Percentiles rank a stretch among this genome's conserved stretches.
Evolutionary conservation across 2,797 vertebrate genomes (phyloP).

Genomic region (Myotis myotis): DNA sequence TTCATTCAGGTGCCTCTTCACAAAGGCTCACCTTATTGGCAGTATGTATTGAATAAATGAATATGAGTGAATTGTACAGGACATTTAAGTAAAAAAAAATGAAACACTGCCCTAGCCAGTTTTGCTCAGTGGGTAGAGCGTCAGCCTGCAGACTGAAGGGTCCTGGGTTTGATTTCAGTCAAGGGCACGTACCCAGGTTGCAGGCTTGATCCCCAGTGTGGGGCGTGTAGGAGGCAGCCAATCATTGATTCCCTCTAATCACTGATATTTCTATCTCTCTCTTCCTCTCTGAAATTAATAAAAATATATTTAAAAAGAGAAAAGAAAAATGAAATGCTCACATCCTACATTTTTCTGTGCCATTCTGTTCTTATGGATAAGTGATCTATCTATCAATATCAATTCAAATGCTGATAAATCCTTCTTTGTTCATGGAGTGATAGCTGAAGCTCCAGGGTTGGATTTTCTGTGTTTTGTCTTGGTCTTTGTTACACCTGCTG

Average conservation of each 20-base stretch:
- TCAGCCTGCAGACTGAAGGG: too few relatives aligned
- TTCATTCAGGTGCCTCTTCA: neutral
- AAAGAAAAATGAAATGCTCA: neutral
- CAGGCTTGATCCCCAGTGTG: too few relatives aligned
- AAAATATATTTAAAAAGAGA: too few relatives aligned
- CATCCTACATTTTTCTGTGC: neutral
- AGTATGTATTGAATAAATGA: neutral
- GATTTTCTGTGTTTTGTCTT: neutral
- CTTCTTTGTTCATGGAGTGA: neutral
- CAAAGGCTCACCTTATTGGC: neutral
- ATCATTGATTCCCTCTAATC: too few relatives aligned
- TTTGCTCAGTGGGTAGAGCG: too few relatives aligned
- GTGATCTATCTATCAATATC: neutral
- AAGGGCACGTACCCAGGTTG: too few relatives aligned
- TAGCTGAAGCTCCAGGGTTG: neutral
- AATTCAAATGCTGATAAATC: neutral
- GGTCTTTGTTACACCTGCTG: neutral
- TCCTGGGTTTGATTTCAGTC: too few relatives aligned
- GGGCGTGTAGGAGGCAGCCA: too few relatives aligned
- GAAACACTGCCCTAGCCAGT: too few relatives aligned
- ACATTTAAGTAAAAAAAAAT: neutral
- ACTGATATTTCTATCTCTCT: too few relatives aligned
- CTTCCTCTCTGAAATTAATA: too few relatives aligned
- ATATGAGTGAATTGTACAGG: neutral
- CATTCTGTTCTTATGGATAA: neutral